phyloP scores from a whole-genome alignment of 2,113 vertebrate genomes.

The Clarias macrocephalus region DNA sequence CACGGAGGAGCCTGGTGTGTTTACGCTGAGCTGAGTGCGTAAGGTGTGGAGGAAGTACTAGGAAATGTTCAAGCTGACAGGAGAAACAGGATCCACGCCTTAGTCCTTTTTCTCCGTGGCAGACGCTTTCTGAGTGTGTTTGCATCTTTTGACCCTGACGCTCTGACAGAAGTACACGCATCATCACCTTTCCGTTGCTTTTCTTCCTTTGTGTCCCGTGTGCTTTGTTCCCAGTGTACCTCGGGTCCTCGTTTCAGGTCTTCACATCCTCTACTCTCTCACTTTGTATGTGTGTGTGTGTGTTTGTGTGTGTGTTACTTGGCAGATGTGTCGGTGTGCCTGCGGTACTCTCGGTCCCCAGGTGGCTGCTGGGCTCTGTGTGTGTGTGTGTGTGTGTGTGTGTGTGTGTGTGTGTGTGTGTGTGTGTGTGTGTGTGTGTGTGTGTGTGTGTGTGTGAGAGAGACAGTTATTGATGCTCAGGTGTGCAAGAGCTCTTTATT shows the following conservation, averaged over 20 bases:
- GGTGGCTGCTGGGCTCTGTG: conserved; percentile 65
- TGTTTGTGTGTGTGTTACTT: conserved; percentile 47
- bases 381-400: conserved; percentile 76
- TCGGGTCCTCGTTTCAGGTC: background rate
- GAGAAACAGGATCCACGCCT: background rate
- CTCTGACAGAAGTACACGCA: background rate
- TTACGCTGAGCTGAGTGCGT: background rate
- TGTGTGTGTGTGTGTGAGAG: conserved; percentile 55
- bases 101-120: background rate
- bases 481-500: conserved; percentile 74
- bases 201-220: background rate
- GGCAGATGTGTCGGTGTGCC: conserved; percentile 76
- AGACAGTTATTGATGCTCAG: conserved; percentile 80
- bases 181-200: conserved; percentile 13
- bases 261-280: conserved; percentile 6
- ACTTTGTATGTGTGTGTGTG: conserved; percentile 45
- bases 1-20: background rate
- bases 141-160: conserved; percentile 17
- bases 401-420: too few species aligned
- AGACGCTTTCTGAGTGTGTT: background rate
- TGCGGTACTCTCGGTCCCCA: conserved; percentile 74
- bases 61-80: background rate
- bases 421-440: conserved; percentile 62
- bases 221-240: background rate
- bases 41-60: background rate